A percentile compares a stretch with the other conserved stretches of the same genome.
Conservation (phyloP, 1,140 invertebrate genomes). For the Thaumatotibia leucotreta region DNA sequence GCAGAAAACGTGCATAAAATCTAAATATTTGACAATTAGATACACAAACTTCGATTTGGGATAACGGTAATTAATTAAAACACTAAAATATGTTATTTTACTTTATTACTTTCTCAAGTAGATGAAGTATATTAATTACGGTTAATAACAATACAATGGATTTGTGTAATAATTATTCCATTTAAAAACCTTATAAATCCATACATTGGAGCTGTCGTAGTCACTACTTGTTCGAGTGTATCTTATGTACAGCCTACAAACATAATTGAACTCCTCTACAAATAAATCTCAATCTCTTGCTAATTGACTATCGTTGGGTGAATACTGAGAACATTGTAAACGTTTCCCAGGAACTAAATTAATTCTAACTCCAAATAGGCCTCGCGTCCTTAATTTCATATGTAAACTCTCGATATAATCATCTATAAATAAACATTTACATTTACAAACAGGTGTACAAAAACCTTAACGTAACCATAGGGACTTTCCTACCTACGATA, state of each 20-base stretch:
- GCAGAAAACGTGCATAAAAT: too few relatives aligned
- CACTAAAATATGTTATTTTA: slow-evolving; percentile 33
- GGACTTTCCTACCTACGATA: slow-evolving; percentile 48
- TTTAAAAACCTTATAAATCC: slow-evolving; percentile 25
- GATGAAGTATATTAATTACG: slow-evolving; percentile 51
- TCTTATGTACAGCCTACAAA: slow-evolving; percentile 57
- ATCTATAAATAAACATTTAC: slow-evolving; percentile 69
- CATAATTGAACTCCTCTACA: slow-evolving; percentile 45
- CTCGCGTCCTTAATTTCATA: slow-evolving; percentile 37
- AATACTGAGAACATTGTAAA: slow-evolving; percentile 50
- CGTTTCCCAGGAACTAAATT: slow-evolving; percentile 55
- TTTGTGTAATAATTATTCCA: slow-evolving; percentile 51
- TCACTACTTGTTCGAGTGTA: slow-evolving; percentile 37
- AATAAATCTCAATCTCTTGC: slow-evolving; percentile 58
- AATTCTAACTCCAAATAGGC: slow-evolving; percentile 49
- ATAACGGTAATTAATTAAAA: not conserved
- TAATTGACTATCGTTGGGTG: slow-evolving; percentile 76
- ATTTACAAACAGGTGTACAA: slow-evolving; percentile 69
- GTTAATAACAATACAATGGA: slow-evolving; percentile 54
- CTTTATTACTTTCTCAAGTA: slow-evolving; percentile 44
- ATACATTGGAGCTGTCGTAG: slow-evolving; percentile 12
- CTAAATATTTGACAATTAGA: too few relatives aligned
- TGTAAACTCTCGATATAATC: slow-evolving; percentile 50
- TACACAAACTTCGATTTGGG: too few relatives aligned
- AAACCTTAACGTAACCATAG: slow-evolving; percentile 52